Conservation (phyloP, 2,113 vertebrate species). For the Actenoides lindsayi region DNA sequence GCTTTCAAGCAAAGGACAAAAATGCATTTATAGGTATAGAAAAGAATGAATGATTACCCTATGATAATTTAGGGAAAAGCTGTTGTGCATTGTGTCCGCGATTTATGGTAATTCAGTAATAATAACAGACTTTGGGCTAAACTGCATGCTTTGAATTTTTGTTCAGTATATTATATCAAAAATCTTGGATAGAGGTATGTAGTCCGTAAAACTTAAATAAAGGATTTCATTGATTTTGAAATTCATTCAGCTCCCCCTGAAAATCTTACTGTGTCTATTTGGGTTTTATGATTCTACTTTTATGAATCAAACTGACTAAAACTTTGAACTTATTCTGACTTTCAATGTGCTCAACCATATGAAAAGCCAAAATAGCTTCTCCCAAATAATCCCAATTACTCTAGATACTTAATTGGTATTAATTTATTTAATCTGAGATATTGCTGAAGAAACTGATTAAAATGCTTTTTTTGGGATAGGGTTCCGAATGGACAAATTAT, state of each 20-base stretch:
- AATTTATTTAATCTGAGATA: background rate
- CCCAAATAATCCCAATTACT: background rate
- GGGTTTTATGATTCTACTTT: background rate
- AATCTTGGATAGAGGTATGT: background rate
- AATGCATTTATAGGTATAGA: background rate
- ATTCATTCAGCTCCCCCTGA: background rate
- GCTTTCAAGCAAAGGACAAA: background rate
- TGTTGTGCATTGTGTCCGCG: background rate
- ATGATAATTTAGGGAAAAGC: background rate
- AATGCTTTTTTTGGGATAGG: background rate
- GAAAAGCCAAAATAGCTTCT: background rate
- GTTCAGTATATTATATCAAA: background rate
- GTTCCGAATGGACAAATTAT: background rate
- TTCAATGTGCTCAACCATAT: background rate
- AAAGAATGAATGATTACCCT: background rate
- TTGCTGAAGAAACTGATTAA: background rate
- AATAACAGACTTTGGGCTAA: background rate
- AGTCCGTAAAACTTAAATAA: background rate
- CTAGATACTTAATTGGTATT: background rate
- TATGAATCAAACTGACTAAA: background rate
- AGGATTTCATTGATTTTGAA: slow-evolving; percentile 19
- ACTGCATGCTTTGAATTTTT: background rate
- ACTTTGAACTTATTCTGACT: background rate
- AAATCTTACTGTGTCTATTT: background rate
- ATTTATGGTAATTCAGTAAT: background rate